Evolutionary conservation across 1,140 invertebrate genomes (phyloP).

Genomic region (Neodiprion fabricii): DNA sequence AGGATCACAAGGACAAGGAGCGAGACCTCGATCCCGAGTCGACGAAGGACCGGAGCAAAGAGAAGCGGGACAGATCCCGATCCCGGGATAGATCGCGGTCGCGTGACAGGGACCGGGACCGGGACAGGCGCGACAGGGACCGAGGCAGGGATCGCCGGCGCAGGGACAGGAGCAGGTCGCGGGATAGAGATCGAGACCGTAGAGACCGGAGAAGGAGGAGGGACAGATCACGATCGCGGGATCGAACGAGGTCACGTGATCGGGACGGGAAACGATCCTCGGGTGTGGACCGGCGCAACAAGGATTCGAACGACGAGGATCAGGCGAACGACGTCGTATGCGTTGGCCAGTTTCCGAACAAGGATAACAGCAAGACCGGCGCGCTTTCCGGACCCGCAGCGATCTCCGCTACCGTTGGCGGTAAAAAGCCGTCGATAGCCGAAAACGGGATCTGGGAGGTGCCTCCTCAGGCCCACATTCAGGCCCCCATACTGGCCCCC

Average conservation of each 20-base stretch:
- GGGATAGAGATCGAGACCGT: constrained; percentile 47
- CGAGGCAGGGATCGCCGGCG: constrained; percentile 45
- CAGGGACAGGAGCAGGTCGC: constrained; percentile 54
- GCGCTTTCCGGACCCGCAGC: neutral
- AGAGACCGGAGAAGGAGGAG: constrained; percentile 39
- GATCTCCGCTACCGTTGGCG: constrained; percentile 18
- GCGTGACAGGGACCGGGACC: constrained; percentile 62
- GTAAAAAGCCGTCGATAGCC: constrained; percentile 29
- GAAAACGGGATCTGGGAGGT: constrained; percentile 60
- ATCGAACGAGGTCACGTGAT: constrained; percentile 55
- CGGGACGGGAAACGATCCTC: constrained; percentile 50
- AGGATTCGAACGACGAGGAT: constrained; percentile 54
- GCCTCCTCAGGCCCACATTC: constrained; percentile 54
- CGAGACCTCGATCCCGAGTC: constrained; percentile 46
- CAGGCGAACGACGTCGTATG: constrained; percentile 49
- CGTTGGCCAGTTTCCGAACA: constrained; percentile 56
- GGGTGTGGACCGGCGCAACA: constrained; percentile 38
- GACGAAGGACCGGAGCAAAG: constrained; percentile 60
- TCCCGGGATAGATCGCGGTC: constrained; percentile 57
- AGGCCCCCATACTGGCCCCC: constrained; percentile 52
- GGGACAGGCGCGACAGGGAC: constrained; percentile 61
- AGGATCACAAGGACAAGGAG: constrained; percentile 33
- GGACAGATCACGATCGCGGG: constrained; percentile 41
- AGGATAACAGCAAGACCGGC: constrained; percentile 32
- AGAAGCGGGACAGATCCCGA: constrained; percentile 55